Percentiles rank a stretch among this genome's conserved stretches.
phyloP scores from a whole-genome alignment of 2,888 invertebrate species.

The Patella caerulea region DNA sequence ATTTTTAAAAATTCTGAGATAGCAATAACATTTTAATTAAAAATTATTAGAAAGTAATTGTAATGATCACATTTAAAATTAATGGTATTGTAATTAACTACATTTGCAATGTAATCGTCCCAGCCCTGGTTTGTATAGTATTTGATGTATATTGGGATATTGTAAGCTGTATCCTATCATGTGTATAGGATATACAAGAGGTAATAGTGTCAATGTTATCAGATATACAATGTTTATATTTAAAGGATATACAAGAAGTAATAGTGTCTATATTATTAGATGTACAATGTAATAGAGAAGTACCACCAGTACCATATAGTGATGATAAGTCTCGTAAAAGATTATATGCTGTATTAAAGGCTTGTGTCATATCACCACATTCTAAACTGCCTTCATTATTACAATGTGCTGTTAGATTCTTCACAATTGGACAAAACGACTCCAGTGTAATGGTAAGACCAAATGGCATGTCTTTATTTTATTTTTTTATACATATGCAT shows the following conservation, averaged over 20 bases:
- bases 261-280: neutral
- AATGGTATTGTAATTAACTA: too few relatives aligned
- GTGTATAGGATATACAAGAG: too few relatives aligned
- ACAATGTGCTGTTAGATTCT: slow-evolving; percentile 42
- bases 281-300: neutral
- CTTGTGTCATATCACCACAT: slow-evolving; percentile 37
- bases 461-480: neutral
- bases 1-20: too few relatives aligned
- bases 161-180: too few relatives aligned
- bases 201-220: too few relatives aligned
- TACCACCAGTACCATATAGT: slow-evolving; percentile 40
- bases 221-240: neutral
- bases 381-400: slow-evolving; percentile 38
- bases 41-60: too few relatives aligned
- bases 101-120: too few relatives aligned
- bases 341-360: slow-evolving; percentile 41
- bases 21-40: too few relatives aligned
- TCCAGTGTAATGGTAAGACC: slow-evolving; percentile 36
- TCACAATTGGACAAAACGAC: slow-evolving; percentile 39
- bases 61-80: too few relatives aligned
- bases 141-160: too few relatives aligned
- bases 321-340: slow-evolving; percentile 31
- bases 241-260: neutral
- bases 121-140: too few relatives aligned
- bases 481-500: neutral